Percentiles rank a stretch among this genome's conserved stretches.
Evolutionary conservation across 2,888 invertebrate genomes (phyloP).

Genomic region (Gymnoscelis rufifasciata): DNA sequence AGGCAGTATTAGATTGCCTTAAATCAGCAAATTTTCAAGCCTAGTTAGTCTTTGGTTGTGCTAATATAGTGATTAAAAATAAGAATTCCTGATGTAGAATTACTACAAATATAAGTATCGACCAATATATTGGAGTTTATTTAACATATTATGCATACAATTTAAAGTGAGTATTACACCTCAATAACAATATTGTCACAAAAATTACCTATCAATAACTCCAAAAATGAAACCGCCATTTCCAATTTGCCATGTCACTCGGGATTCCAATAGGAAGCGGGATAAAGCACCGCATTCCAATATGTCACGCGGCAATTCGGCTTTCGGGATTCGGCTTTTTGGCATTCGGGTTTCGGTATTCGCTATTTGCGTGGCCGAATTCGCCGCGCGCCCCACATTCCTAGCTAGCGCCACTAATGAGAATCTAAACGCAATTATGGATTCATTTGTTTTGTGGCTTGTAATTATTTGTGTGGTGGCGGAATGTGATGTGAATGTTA

Average conservation of each 20-base stretch:
- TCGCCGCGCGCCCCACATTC: conserved; percentile 58
- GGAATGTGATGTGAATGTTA: neutral
- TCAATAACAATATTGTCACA: conserved; percentile 39
- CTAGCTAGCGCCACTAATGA: conserved; percentile 54
- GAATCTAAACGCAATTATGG: conserved; percentile 56
- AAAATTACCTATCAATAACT: conserved; percentile 70
- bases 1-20: too few species aligned
- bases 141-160: too few species aligned
- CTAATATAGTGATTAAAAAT: too few species aligned
- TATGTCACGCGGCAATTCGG: conserved; percentile 72
- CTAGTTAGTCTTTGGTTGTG: too few species aligned
- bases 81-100: too few species aligned
- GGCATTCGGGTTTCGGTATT: conserved; percentile 58
- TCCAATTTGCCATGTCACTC: conserved; percentile 78
- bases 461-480: conserved; percentile 14
- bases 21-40: too few species aligned
- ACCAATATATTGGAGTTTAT: too few species aligned
- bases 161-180: too few species aligned
- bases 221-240: conserved; percentile 76
- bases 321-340: conserved; percentile 58
- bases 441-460: conserved; percentile 41
- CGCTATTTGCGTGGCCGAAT: conserved; percentile 56
- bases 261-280: conserved; percentile 79
- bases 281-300: conserved; percentile 79
- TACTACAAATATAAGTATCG: too few species aligned